phyloP scores from a whole-genome alignment of 2,797 vertebrate genomes.

The Myotis findleyi region DNA sequence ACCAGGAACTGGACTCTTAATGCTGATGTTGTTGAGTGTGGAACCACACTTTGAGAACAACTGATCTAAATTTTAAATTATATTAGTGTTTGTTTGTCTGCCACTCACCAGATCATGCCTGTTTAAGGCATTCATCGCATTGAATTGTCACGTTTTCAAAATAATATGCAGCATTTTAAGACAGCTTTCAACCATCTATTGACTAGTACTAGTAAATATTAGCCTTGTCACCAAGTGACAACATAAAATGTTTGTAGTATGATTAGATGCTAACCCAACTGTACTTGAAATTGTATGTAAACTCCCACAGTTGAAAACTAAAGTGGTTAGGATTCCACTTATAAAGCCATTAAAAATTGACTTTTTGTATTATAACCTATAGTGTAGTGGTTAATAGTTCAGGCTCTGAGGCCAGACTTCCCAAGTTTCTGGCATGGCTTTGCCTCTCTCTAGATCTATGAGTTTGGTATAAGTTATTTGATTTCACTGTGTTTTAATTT shows the following conservation, averaged over 20 bases:
- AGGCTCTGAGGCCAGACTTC: not conserved
- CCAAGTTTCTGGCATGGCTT: not conserved
- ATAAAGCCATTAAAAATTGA: not conserved
- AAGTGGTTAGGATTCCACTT: not conserved
- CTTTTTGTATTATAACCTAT: not conserved
- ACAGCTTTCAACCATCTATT: conserved; percentile 59
- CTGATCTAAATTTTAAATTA: not conserved
- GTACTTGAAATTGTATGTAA: conserved; percentile 37
- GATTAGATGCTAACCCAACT: conserved; percentile 5
- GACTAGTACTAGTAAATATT: conserved; percentile 72
- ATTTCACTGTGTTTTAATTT: not conserved
- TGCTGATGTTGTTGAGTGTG: not conserved
- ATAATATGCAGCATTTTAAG: conserved; percentile 47
- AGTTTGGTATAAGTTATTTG: not conserved
- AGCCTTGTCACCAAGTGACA: conserved; percentile 43
- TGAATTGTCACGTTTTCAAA: conserved; percentile 60
- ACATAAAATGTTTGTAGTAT: conserved; percentile 55
- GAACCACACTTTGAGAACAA: not conserved
- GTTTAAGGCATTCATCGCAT: not conserved
- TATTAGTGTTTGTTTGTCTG: not conserved
- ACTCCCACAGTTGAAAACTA: not conserved
- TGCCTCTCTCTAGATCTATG: not conserved
- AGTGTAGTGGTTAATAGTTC: not conserved
- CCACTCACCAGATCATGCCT: not conserved
- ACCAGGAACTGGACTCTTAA: not conserved